A percentile compares a stretch with the other conserved stretches of the same genome.
Conservation (phyloP, 2,113 vertebrate species). For the Parotia lawesii region DNA sequence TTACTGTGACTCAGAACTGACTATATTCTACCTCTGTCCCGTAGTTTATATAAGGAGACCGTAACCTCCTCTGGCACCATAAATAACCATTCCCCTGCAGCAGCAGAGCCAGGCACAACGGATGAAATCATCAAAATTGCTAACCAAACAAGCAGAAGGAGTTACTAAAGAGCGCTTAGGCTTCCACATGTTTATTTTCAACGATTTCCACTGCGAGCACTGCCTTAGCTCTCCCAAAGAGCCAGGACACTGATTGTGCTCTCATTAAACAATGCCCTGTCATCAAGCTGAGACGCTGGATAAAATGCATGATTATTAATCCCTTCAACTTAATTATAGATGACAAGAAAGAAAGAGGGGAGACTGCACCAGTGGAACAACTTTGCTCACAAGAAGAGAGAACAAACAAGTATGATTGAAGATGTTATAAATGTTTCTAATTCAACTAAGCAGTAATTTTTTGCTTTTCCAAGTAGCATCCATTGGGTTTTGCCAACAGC, state of each 20-base stretch:
- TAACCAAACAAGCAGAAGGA: constrained; percentile 58
- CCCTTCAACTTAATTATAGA: neutral
- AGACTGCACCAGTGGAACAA: neutral
- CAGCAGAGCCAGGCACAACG: neutral
- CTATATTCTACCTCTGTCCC: neutral
- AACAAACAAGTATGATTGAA: neutral
- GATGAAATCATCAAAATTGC: constrained; percentile 9
- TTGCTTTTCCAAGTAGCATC: neutral
- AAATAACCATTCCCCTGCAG: neutral
- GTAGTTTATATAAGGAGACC: constrained; percentile 31
- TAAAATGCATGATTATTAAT: constrained; percentile 25
- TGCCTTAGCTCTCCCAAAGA: constrained; percentile 15
- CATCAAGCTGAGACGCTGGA: neutral
- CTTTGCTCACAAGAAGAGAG: neutral
- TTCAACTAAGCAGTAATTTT: neutral
- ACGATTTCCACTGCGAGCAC: neutral
- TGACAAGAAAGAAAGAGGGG: neutral
- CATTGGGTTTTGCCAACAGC: neutral
- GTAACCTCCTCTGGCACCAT: constrained; percentile 1
- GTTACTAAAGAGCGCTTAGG: constrained; percentile 34
- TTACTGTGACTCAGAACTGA: neutral
- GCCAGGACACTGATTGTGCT: neutral
- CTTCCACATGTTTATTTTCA: constrained; percentile 55
- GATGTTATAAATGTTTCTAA: neutral
- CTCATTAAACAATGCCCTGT: constrained; percentile 7